Percentiles rank a stretch among this genome's conserved stretches.
Conservation (phyloP, 1,140 invertebrate genomes). For the Papilio xuthus region DNA sequence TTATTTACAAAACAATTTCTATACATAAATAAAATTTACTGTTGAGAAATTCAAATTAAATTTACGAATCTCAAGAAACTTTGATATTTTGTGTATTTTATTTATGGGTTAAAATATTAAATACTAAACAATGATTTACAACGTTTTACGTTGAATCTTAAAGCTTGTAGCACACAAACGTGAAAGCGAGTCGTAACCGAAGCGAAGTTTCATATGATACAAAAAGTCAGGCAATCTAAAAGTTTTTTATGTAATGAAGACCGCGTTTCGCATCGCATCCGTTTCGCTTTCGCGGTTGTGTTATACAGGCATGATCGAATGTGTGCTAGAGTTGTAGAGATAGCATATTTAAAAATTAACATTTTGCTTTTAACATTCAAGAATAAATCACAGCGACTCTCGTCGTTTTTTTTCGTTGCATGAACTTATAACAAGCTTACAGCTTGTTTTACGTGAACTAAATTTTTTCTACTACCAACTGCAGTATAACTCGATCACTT, state of each 20-base stretch:
- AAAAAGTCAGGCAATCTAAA: background rate
- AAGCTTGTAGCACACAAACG: background rate
- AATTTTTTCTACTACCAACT: background rate
- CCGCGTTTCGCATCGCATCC: background rate
- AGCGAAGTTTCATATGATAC: background rate
- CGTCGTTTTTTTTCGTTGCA: background rate
- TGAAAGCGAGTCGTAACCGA: background rate
- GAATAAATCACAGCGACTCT: background rate
- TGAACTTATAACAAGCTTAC: slow-evolving; percentile 1
- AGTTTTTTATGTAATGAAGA: too few relatives aligned
- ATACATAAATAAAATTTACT: slow-evolving; percentile 2
- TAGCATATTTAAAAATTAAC: background rate
- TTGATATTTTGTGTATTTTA: background rate
- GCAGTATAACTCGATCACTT: background rate
- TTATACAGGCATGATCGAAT: background rate
- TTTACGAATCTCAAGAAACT: background rate
- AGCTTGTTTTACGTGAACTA: background rate
- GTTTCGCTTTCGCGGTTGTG: background rate
- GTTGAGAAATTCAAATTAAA: background rate
- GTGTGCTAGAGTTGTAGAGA: background rate
- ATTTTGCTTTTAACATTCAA: background rate
- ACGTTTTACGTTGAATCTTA: background rate
- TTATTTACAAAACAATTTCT: background rate
- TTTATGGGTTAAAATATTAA: background rate
- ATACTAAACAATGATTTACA: background rate